Percentiles rank a stretch among this genome's conserved stretches.
Evolutionary conservation across 2,888 invertebrate species (phyloP).

Genomic region (Mythimna vitellina): DNA sequence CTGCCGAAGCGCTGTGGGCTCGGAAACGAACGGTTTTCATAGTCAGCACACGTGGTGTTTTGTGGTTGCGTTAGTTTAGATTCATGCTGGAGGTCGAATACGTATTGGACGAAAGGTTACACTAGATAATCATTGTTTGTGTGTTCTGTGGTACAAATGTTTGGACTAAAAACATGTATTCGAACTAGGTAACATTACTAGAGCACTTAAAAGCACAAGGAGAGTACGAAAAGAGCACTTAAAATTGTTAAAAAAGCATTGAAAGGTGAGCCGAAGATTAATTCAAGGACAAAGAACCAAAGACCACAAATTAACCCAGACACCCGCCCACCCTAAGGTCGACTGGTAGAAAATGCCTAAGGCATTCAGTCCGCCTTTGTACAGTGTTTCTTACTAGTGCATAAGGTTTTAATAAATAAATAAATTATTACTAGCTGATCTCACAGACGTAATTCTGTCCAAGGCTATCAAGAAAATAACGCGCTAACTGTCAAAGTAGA

Average conservation of each 20-base stretch:
- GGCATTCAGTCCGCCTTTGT: too few species aligned
- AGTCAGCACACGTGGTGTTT: slow-evolving; percentile 28
- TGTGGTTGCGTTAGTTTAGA: slow-evolving; percentile 15
- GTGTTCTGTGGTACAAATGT: neutral
- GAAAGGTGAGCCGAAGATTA: neutral
- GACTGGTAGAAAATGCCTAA: too few species aligned
- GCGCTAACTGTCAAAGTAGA: too few species aligned
- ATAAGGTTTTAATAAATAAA: too few species aligned
- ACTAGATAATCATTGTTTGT: neutral
- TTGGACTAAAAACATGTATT: too few species aligned
- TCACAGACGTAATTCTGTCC: too few species aligned
- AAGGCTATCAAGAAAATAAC: too few species aligned
- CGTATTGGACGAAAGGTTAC: neutral
- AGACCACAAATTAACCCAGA: neutral
- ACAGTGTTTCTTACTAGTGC: too few species aligned
- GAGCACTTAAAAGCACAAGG: neutral
- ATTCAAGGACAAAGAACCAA: neutral
- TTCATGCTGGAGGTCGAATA: neutral
- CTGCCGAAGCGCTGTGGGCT: slow-evolving; percentile 18
- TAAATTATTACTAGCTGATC: too few species aligned
- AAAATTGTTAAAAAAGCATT: too few species aligned
- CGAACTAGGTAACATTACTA: neutral
- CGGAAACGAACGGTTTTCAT: slow-evolving; percentile 22
- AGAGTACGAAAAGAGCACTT: neutral
- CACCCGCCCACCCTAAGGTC: too few species aligned